Conservation (phyloP, 2,888 invertebrate species). For the Cheilosia vulpina region DNA sequence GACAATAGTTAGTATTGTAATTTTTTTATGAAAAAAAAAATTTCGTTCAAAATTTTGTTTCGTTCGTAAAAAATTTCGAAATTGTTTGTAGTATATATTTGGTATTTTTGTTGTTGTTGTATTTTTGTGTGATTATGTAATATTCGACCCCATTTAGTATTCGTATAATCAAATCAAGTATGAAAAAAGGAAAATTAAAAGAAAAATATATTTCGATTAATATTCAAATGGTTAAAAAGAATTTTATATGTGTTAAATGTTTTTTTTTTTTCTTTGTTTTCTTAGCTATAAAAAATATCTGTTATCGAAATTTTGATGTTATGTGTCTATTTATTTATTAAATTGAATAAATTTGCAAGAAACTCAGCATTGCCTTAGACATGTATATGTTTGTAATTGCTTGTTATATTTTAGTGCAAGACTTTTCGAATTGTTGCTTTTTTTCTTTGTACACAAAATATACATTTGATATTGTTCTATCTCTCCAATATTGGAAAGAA, state of each 20-base stretch:
- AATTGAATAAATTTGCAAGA: conserved; percentile 23
- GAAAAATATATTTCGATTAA: conserved; percentile 81
- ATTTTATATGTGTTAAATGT: conserved; percentile 35
- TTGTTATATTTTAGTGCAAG: conserved; percentile 53
- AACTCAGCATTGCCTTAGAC: conserved; percentile 48
- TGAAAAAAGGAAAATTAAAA: conserved; percentile 83
- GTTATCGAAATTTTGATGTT: conserved; percentile 44
- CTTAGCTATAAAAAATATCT: conserved; percentile 15
- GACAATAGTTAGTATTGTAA: conserved; percentile 34
- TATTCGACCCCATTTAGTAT: conserved; percentile 77
- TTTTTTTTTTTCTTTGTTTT: conserved; percentile 39
- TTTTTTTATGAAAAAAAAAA: conserved; percentile 73
- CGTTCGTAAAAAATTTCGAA: conserved; percentile 32
- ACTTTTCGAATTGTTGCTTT: conserved; percentile 37
- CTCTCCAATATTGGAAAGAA: conserved; percentile 18
- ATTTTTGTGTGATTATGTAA: conserved; percentile 79
- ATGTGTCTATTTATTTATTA: conserved; percentile 15
- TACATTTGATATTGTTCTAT: conserved; percentile 43
- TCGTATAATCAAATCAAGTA: conserved; percentile 82
- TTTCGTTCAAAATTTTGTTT: conserved; percentile 35
- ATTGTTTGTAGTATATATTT: conserved; percentile 64
- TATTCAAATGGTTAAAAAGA: conserved; percentile 72
- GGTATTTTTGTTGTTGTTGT: conserved; percentile 74
- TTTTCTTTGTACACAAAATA: conserved; percentile 13
- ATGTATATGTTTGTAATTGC: conserved; percentile 60